Conservation (phyloP, 2,797 vertebrate genomes). For the Notamacropus eugenii region DNA sequence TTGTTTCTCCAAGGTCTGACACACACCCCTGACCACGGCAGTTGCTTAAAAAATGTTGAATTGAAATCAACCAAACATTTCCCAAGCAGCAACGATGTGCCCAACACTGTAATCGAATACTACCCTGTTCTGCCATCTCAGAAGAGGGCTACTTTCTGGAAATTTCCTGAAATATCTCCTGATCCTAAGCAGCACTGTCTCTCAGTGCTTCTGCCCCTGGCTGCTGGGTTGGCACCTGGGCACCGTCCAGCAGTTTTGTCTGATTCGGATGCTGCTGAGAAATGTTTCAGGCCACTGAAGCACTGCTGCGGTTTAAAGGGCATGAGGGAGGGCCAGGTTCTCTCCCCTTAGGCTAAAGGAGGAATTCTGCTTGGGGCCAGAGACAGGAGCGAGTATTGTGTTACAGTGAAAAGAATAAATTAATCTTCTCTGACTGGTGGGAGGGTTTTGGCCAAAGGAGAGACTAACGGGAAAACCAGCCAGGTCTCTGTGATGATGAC, state of each 20-base stretch:
- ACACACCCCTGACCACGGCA: background rate
- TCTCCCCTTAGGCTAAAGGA: conserved; percentile 58
- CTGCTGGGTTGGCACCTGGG: background rate
- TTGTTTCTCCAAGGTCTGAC: background rate
- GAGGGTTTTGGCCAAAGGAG: conserved; percentile 73
- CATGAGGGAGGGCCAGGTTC: conserved; percentile 49
- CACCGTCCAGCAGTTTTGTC: background rate
- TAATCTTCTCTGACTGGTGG: conserved; percentile 75
- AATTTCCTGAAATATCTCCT: conserved; percentile 24
- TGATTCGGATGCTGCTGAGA: conserved; percentile 41
- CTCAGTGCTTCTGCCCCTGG: background rate
- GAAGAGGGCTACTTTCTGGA: conserved; percentile 40
- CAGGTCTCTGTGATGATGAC: conserved; percentile 69
- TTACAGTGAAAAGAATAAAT: conserved; percentile 77
- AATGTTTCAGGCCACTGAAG: conserved; percentile 52
- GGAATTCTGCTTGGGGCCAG: conserved; percentile 51
- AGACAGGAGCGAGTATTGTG: conserved; percentile 66
- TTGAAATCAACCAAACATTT: background rate
- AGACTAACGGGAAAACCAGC: conserved; percentile 74
- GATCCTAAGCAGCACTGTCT: background rate
- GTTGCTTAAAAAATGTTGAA: background rate
- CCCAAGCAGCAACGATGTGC: conserved; percentile 8
- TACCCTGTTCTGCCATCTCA: background rate
- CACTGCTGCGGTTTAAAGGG: conserved; percentile 46
- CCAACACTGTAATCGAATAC: conserved; percentile 33